phyloP scores from a whole-genome alignment of 1,140 invertebrate genomes.

The Monomorium pharaonis region DNA sequence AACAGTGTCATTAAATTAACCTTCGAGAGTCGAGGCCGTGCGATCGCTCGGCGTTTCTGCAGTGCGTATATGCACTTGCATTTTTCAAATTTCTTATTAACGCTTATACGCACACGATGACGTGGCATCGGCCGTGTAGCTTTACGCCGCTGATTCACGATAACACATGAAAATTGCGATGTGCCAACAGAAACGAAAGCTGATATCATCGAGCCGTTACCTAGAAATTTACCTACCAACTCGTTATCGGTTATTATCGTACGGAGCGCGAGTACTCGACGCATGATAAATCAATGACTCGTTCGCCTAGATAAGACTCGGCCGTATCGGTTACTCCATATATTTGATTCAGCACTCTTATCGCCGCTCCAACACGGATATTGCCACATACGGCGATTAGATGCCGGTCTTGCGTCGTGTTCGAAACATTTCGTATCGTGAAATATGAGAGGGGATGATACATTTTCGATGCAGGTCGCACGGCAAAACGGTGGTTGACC shows the following conservation, averaged over 20 bases:
- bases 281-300: conserved; percentile 59
- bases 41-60: neutral
- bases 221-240: conserved; percentile 45
- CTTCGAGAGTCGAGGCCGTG: neutral
- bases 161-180: conserved; percentile 30
- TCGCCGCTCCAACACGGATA: conserved; percentile 48
- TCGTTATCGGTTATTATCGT: conserved; percentile 55
- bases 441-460: conserved; percentile 20
- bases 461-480: conserved; percentile 35
- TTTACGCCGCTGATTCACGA: neutral
- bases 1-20: conserved; percentile 22
- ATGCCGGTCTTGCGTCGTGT: conserved; percentile 34
- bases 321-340: conserved; percentile 53
- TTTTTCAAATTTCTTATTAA: conserved; percentile 39
- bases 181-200: conserved; percentile 38
- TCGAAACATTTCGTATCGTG: neutral
- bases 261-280: conserved; percentile 19
- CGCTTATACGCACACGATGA: neutral
- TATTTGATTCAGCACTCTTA: conserved; percentile 59
- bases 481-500: conserved; percentile 1
- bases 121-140: neutral
- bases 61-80: no score
- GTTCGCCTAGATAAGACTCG: conserved; percentile 44
- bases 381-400: conserved; percentile 48
- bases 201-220: conserved; percentile 53